Evolutionary conservation across 2,888 invertebrate genomes (phyloP), one percentile per base, ranked within the genome.

Genomic region (Prosopocoilus inquinatus): DNA sequence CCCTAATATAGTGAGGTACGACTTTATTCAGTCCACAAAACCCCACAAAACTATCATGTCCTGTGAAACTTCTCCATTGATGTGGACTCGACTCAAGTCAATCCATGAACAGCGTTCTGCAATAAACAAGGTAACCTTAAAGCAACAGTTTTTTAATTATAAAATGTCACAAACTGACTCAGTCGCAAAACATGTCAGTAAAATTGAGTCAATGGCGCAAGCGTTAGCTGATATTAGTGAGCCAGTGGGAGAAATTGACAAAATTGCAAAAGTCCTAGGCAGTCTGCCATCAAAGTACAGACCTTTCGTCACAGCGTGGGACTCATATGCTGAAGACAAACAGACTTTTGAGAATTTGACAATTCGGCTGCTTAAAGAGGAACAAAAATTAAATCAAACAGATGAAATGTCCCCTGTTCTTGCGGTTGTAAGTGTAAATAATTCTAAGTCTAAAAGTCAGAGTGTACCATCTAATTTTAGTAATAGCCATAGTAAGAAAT

Each of bases 231-330:
- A 49, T 9, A 34, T 34, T 8, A 34, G 9, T 34, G 34, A 34
- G 34, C 34, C 34, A 34, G 34, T 34, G 9, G 34, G 34, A 34
- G 34, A 47, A 39, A 41, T 48, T n/a, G 41, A 34, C 11, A 43
- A 54, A n/a, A 48, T 48, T 9, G 48, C 48, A 9, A 48, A 48
- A 9, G 20, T 11, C 3, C n/a, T 38, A 8, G 38, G 38, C 4
- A 38, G 38, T 9, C 16, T 48, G 20, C 48, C 38, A 20, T 3
- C 5, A 9, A 48, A 12, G 20, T 49, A 49, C 36, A 41, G 58
- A 33, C 43, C 13, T 4, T 57, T 60, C 47, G 47, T 59, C 7
- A 59, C 57, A 9, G 59, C 60, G n/a, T 58, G 60, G 59, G 56
- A 60, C 35, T 57, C 55, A 5, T 56, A 57, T 13, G 56, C 48